phyloP scores from a whole-genome alignment of 2,797 vertebrate species.

The Helostoma temminkii region DNA sequence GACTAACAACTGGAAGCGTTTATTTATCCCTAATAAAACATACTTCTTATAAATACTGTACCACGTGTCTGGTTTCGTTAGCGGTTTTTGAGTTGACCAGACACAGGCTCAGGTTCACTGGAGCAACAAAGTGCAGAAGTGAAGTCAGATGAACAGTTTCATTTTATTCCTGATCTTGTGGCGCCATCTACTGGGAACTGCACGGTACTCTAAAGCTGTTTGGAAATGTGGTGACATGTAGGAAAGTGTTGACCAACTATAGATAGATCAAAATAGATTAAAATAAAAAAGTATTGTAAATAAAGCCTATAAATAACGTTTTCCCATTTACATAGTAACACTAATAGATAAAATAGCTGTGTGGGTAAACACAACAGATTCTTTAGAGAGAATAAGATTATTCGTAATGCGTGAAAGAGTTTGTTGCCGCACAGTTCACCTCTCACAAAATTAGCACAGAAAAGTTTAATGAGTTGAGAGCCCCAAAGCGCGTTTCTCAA shows the following conservation, averaged over 20 bases:
- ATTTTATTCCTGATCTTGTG: constrained; percentile 45
- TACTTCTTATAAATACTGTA: background rate
- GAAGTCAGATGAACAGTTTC: background rate
- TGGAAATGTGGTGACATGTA: background rate
- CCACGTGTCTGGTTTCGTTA: background rate
- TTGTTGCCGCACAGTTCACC: no score
- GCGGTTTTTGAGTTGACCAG: constrained; percentile 5
- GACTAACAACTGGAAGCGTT: background rate
- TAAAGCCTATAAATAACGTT: no score
- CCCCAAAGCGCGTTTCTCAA: background rate
- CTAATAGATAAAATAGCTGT: no score
- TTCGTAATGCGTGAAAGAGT: no score
- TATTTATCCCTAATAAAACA: background rate
- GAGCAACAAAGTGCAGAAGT: background rate
- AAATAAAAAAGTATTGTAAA: no score
- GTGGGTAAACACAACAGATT: no score
- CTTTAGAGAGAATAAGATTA: no score
- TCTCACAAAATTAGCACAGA: no score
- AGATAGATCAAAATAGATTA: no score
- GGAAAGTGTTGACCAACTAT: no score
- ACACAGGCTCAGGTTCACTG: constrained; percentile 1
- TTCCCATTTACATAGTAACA: no score
- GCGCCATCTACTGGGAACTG: constrained; percentile 61
- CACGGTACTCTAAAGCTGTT: background rate
- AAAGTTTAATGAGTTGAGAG: no score